Conservation (phyloP, 30 jellyfish, hydroid and myxozoan genomes). For the Turritopsis dohrnii region DNA sequence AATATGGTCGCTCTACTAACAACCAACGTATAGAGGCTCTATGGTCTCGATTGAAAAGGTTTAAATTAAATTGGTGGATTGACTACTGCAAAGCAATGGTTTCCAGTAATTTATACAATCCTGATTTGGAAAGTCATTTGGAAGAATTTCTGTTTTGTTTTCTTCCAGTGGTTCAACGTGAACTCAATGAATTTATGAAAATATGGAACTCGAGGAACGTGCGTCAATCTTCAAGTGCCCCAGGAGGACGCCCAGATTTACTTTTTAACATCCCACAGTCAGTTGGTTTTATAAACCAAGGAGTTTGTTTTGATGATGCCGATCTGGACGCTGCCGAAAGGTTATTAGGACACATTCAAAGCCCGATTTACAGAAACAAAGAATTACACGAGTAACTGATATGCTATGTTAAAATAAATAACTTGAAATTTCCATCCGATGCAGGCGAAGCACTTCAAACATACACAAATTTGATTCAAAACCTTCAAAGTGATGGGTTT, state of each 20-base stretch:
- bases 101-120: not conserved
- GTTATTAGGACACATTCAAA: not conserved
- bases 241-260: too few species aligned
- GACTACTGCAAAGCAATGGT: not conserved
- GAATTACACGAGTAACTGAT: too few species aligned
- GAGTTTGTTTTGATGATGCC: not conserved
- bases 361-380: too few species aligned
- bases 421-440: not conserved
- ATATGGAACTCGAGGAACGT: not conserved
- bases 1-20: too few species aligned
- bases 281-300: too few species aligned
- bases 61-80: conserved; percentile 11
- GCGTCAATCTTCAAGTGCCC: conserved; percentile 24
- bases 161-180: conserved; percentile 11
- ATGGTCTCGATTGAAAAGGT: too few species aligned
- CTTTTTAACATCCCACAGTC: too few species aligned
- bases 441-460: not conserved
- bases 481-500: conserved; percentile 2
- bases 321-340: not conserved
- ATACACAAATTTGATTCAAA: not conserved
- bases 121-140: not conserved
- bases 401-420: not conserved
- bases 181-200: conserved; percentile 16
- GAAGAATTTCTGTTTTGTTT: conserved; percentile 9
- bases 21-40: too few species aligned